Base-by-base conservation (phyloP, 1,140 invertebrate species). In the Eumaeus atala region DNA sequence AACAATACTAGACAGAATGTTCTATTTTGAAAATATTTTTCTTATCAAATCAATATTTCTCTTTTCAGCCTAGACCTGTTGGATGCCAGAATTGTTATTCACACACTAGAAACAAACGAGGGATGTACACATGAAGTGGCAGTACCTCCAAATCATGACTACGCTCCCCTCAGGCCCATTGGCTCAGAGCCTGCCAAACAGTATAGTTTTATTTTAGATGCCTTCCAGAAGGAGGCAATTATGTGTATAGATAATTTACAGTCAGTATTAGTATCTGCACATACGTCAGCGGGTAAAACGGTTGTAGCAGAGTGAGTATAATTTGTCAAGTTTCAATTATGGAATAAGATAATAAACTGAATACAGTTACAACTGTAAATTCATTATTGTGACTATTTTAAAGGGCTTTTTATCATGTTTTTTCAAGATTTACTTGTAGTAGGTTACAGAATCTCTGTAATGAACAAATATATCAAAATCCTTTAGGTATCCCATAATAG, bases 211-310 rank as follows among this genome's bases (percentile, higher is more conserved):
- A 93, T 94, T 52, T 88, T 99, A 17, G 98, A 99, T 93, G 94
- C 97, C 0, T 99, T 99, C 88, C 98, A 99, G 84, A 96, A 96
- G 70, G 96, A 99, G 89, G 97, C 98, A 4, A 96, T 99, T 57
- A 86, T 96, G 21, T 99, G 98, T 86, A 94, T 99, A 63, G 97
- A 99, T 77, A 99, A 99, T 84, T 94, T 97, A 77, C 97, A 96
- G 73, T 99, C 97, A 16, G 98, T 99, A 9, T 89, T 99, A 16
- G 98, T 99, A 0, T 99, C 98, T 0, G 98, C 98, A 28, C 98
- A 99, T 82, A 99, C 98, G 5, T 99, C 98, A n/a, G 98, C 98
- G 58, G 98, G 98, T 48, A 99, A 99, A 92, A 99, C 98, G 49
- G 98, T 99, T 16, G 97, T 99, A 36, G 98, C 97, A 34, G 96